These are phyloP conservation scores for Drosophila triauraria DNA, from an alignment of 1,140 invertebrate genomes.

Conservation along the genomic window DNA sequence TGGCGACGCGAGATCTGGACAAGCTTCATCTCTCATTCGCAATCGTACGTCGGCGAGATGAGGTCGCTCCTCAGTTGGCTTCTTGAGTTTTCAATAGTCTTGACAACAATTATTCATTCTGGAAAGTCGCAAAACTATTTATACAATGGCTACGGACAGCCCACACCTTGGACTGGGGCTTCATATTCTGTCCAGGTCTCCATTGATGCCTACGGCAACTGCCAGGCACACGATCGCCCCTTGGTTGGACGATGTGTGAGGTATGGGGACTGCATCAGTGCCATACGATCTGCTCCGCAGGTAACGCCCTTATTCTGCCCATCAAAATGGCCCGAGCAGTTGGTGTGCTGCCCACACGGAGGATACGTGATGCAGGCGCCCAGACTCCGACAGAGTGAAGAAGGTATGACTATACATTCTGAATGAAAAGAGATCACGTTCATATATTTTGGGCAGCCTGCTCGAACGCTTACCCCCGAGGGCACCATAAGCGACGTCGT, in stretches of 20 bases:
- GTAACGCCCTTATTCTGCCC: slow-evolving; percentile 36
- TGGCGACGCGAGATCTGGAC: background rate
- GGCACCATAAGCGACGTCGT: slow-evolving; percentile 13
- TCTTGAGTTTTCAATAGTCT: slow-evolving; percentile 1
- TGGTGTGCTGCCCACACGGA: slow-evolving; percentile 60
- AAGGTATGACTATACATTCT: slow-evolving; percentile 4
- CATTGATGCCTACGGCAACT: slow-evolving; percentile 45
- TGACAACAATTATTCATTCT: background rate
- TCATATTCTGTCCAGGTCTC: slow-evolving; percentile 10
- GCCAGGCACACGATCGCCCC: slow-evolving; percentile 45
- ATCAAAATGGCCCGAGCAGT: slow-evolving; percentile 8
- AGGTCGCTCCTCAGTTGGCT: slow-evolving; percentile 1
- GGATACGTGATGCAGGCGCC: slow-evolving; percentile 26
- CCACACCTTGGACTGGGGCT: background rate
- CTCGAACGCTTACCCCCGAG: slow-evolving; percentile 19
- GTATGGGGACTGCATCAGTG: slow-evolving; percentile 42
- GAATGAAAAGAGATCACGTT: background rate
- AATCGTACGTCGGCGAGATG: slow-evolving; percentile 4
- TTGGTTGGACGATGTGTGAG: slow-evolving; percentile 46
- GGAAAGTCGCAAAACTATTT: background rate
- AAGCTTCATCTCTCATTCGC: slow-evolving; percentile 23
- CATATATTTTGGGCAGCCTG: slow-evolving; percentile 18
- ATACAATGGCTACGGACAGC: background rate
- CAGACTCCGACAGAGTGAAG: slow-evolving; percentile 24
- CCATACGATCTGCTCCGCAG: slow-evolving; percentile 16